phyloP scores from a whole-genome alignment of 2,113 vertebrate species.

The Hippocampus abdominalis region DNA sequence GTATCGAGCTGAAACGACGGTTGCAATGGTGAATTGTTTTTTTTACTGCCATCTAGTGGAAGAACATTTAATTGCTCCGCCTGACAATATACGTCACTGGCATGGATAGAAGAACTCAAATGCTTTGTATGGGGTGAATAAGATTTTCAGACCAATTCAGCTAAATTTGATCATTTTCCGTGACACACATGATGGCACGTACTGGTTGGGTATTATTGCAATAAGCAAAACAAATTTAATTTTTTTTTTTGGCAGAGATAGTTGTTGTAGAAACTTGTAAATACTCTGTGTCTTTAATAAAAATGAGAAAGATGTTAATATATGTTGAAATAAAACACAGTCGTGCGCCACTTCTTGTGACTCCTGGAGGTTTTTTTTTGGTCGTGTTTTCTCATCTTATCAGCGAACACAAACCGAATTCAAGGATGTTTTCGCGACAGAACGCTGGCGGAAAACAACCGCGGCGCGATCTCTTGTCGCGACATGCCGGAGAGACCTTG shows the following conservation, averaged over 20 bases:
- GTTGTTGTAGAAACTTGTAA: slow-evolving; percentile 41
- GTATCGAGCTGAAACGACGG: too few relatives aligned
- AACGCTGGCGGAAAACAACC: slow-evolving; percentile 16
- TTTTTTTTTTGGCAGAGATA: slow-evolving; percentile 33
- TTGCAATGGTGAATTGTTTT: background rate
- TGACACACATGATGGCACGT: background rate
- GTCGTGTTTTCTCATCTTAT: background rate
- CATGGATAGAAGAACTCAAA: too few relatives aligned
- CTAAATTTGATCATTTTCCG: background rate
- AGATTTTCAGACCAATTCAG: background rate
- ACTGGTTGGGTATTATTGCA: slow-evolving; percentile 1
- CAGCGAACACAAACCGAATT: slow-evolving; percentile 36
- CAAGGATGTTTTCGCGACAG: slow-evolving; percentile 30
- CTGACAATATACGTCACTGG: background rate
- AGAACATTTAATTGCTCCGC: background rate
- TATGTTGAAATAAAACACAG: slow-evolving; percentile 69
- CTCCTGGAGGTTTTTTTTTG: slow-evolving; percentile 31
- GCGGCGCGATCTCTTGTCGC: slow-evolving; percentile 3
- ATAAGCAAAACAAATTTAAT: slow-evolving; percentile 10
- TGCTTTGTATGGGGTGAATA: background rate
- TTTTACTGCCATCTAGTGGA: background rate
- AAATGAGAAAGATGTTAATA: slow-evolving; percentile 51
- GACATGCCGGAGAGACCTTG: slow-evolving; percentile 25
- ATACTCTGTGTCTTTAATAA: slow-evolving; percentile 56
- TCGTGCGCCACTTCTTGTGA: slow-evolving; percentile 42